A percentile compares a stretch with the other conserved stretches of the same genome.
Evolutionary conservation across 1,140 invertebrate species (phyloP).

Genomic region (Mycetomoellerius zeteki): DNA sequence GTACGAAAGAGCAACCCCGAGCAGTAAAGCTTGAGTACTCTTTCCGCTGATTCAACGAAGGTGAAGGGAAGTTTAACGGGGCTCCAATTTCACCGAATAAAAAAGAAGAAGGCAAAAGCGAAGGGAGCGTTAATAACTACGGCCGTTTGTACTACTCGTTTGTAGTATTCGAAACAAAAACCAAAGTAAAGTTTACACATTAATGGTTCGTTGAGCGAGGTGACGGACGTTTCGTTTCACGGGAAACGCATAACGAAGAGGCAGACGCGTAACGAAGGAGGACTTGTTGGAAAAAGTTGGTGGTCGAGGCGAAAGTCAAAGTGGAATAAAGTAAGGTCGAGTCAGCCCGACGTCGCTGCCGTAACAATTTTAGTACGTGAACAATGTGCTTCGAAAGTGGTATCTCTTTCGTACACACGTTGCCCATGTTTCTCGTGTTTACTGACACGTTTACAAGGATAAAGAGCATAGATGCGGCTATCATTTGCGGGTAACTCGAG

Average conservation of each 20-base stretch:
- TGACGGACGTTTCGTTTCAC: slow-evolving; percentile 27
- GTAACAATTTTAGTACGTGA: slow-evolving; percentile 40
- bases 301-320: slow-evolving; percentile 35
- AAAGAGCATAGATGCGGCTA: slow-evolving; percentile 29
- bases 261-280: slow-evolving; percentile 11
- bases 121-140: slow-evolving; percentile 40
- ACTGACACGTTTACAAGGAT: slow-evolving; percentile 51
- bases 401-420: slow-evolving; percentile 35
- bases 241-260: slow-evolving; percentile 18
- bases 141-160: slow-evolving; percentile 13
- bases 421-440: slow-evolving; percentile 10
- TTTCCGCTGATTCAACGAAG: slow-evolving; percentile 11
- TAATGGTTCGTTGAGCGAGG: slow-evolving; percentile 35
- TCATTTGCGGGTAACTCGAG: slow-evolving; percentile 18
- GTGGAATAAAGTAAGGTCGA: slow-evolving; percentile 34
- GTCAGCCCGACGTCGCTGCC: background rate
- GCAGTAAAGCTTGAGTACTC: slow-evolving; percentile 12
- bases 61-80: slow-evolving; percentile 31
- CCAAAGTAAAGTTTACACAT: slow-evolving; percentile 35
- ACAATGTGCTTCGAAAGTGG: slow-evolving; percentile 37
- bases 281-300: slow-evolving; percentile 14
- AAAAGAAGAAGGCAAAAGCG: background rate
- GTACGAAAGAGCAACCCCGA: slow-evolving; percentile 27
- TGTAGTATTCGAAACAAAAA: slow-evolving; percentile 40
- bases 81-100: background rate